Evolutionary conservation across 2,888 invertebrate species (phyloP).

Genomic region (Agelastica alni): DNA sequence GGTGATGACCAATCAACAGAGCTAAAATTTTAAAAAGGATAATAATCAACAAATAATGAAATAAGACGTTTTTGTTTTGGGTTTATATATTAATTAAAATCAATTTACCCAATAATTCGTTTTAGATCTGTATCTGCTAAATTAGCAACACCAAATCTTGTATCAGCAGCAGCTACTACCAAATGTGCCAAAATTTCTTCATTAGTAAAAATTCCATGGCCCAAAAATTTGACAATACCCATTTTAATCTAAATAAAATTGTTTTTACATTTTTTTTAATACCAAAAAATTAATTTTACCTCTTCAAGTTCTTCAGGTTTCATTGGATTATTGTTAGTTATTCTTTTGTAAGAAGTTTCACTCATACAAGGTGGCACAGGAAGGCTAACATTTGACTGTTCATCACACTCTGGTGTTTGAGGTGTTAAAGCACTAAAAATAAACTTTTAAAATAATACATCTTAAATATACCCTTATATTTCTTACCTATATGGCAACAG

Average conservation of each 20-base stretch:
- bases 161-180: constrained; percentile 86
- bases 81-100: background rate
- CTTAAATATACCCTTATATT: background rate
- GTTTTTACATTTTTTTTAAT: background rate
- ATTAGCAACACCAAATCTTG: constrained; percentile 86
- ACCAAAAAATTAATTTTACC: constrained; percentile 54
- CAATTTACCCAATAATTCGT: constrained; percentile 68
- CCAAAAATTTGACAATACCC: constrained; percentile 81
- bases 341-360: constrained; percentile 73
- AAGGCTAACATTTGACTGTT: constrained; percentile 45
- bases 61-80: too few relatives aligned
- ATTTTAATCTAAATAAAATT: constrained; percentile 63
- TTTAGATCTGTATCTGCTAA: constrained; percentile 84
- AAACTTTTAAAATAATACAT: background rate
- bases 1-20: constrained; percentile 78
- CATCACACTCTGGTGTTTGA: constrained; percentile 40
- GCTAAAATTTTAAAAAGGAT: constrained; percentile 57
- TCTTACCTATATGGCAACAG: constrained; percentile 82
- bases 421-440: constrained; percentile 49
- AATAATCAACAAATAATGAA: too few relatives aligned
- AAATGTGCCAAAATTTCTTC: constrained; percentile 76
- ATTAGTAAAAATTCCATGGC: constrained; percentile 75
- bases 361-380: constrained; percentile 79
- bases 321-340: constrained; percentile 71
- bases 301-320: constrained; percentile 83